These are phyloP conservation scores for Rhagonycha lutea DNA, from an alignment of 2,888 invertebrate genomes.

Conservation along the genomic window DNA sequence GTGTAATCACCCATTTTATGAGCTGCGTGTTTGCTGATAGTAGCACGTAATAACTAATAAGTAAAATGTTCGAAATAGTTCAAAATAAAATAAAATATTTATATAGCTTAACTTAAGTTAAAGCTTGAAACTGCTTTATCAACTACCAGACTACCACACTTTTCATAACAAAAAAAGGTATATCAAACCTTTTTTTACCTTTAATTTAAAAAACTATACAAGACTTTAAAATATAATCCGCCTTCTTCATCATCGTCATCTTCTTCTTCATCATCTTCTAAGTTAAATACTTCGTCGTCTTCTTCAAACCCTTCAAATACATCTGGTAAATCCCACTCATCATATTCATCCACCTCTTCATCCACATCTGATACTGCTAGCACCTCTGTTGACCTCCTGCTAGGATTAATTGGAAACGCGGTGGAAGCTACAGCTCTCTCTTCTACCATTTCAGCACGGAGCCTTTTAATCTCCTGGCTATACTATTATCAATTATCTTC, in stretches of 20 bases:
- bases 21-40: neutral
- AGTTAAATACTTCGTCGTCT: too few relatives aligned
- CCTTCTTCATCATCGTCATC: neutral
- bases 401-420: neutral
- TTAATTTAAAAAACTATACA: too few relatives aligned
- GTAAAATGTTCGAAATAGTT: neutral
- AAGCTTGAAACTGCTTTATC: neutral
- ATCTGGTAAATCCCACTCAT: conserved; percentile 7
- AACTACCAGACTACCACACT: too few relatives aligned
- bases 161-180: too few relatives aligned
- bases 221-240: too few relatives aligned
- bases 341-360: too few relatives aligned
- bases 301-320: neutral
- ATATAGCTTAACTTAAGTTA: neutral
- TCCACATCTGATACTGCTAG: neutral
- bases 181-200: too few relatives aligned
- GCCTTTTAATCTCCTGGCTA: conserved; percentile 63
- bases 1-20: neutral
- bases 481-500: conserved; percentile 66
- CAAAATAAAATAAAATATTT: too few relatives aligned
- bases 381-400: too few relatives aligned
- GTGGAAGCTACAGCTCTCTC: conserved; percentile 52
- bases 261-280: too few relatives aligned
- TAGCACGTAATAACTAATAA: neutral
- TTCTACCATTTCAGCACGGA: conserved; percentile 60